A percentile compares a stretch with the other conserved stretches of the same genome.
These are phyloP conservation scores for Crenichthys baileyi DNA, from an alignment of 2,797 vertebrate species.

Conservation along the genomic window DNA sequence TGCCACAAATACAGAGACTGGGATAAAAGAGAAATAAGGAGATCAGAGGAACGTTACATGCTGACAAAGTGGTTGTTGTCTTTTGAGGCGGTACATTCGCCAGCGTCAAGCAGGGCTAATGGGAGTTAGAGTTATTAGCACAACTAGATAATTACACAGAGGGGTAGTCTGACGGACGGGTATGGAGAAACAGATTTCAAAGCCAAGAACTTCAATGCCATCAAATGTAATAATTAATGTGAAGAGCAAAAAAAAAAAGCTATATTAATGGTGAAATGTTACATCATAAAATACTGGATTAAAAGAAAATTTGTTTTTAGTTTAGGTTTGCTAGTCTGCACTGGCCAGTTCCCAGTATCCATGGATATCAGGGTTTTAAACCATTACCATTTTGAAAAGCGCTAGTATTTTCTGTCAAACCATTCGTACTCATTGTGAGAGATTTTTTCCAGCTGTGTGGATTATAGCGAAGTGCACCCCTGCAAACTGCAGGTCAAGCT, in stretches of 20 bases:
- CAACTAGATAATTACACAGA: constrained; percentile 52
- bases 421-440: background rate
- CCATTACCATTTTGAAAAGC: background rate
- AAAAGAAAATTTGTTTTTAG: background rate
- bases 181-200: constrained; percentile 1
- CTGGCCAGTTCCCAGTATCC: background rate
- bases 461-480: background rate
- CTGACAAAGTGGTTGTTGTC: constrained; percentile 58
- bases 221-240: constrained; percentile 14
- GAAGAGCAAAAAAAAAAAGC: background rate
- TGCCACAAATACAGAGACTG: constrained; percentile 64
- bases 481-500: background rate
- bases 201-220: constrained; percentile 25
- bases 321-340: background rate
- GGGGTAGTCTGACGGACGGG: constrained; percentile 1
- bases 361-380: background rate
- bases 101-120: constrained; percentile 58
- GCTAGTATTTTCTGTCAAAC: background rate
- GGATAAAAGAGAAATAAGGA: constrained; percentile 57
- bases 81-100: constrained; percentile 51
- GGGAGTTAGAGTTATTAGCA: constrained; percentile 58
- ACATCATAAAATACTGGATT: background rate
- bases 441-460: too few relatives aligned
- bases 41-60: constrained; percentile 56
- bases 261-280: background rate